These are phyloP conservation scores for Petroica traversi DNA, from an alignment of 2,113 vertebrate species.

Conservation along the genomic window DNA sequence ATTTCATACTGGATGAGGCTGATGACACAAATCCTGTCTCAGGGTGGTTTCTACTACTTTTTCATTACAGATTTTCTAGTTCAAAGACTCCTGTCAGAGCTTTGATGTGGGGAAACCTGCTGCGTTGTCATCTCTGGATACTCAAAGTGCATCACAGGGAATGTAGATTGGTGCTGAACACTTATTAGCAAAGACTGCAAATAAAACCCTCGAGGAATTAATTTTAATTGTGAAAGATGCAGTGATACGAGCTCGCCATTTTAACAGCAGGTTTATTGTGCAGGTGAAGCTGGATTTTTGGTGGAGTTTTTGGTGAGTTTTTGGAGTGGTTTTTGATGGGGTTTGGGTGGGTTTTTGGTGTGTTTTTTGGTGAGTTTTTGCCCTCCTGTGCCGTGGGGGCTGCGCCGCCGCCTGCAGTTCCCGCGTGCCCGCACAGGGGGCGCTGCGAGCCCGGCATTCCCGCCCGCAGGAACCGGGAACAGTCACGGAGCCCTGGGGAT, in stretches of 20 bases:
- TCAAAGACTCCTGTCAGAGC: background rate
- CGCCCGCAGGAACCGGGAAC: background rate
- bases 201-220: background rate
- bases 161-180: background rate
- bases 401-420: background rate
- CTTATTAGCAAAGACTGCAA: background rate
- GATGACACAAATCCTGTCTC: background rate
- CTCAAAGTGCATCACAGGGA: background rate
- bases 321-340: background rate
- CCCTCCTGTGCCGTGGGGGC: accelerated
- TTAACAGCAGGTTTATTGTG: no score
- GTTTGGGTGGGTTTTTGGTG: accelerated
- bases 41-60: background rate
- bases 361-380: accelerated
- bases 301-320: accelerated
- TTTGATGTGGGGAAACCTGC: background rate
- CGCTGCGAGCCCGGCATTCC: background rate
- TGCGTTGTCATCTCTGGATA: background rate
- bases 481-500: accelerated
- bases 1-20: background rate
- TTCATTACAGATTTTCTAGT: background rate
- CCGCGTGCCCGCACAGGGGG: background rate
- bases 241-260: accelerated
- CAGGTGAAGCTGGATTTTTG: no score
- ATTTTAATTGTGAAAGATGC: background rate